Evolutionary conservation across 2,797 vertebrate species (phyloP), one percentile per base, ranked within the genome.

Genomic region (Pelochelys cantorii): DNA sequence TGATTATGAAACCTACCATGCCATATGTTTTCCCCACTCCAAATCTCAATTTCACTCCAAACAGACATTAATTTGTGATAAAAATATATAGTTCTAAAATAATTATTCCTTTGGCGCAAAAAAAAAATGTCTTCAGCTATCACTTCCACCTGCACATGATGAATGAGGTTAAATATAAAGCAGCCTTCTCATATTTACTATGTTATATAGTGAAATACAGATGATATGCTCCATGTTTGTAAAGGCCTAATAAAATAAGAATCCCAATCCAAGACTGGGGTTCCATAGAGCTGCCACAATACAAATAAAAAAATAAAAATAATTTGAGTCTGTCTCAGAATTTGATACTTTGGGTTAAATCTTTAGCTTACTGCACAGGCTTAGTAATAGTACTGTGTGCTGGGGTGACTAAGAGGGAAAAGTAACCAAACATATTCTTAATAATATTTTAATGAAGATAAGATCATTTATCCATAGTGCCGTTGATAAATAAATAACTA

Each of bases 141-240:
- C 2, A 14, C 74, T 92, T 86, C 83, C 90, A 55, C 60, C 20
- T 48, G 52, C 29, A 75, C 68, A 31, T 48, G 5, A 83, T 85
- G 18, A 88, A 92, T 84, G 86, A 83, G 86, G 81, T 7, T 52
- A 65, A 6, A 25, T 27, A 90, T 87, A 48, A 59, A 54, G 1
- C 25, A 48, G 17, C 65, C 90, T 84, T 57, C 85, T 75, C 68
- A 89, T 11, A 83, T 71, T 79, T 92, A 75, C 52, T n/a, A 94
- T 71, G 2, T 71, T 86, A 20, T 0, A 79, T 2, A 4, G 82
- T 65, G 79, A 60, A 93, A 89, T 68, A 22, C n/a, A 71, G n/a
- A 83, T 3, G 1, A 87, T 78, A 3, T 18, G 18, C 25, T 1
- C 0, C 0, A 34, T 10, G 37, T 87, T 83, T 10, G n/a, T 48